Evolutionary conservation across 1,140 invertebrate genomes (phyloP), one percentile per base, ranked within the genome.

Genomic region (Heliconius hewitsoni): DNA sequence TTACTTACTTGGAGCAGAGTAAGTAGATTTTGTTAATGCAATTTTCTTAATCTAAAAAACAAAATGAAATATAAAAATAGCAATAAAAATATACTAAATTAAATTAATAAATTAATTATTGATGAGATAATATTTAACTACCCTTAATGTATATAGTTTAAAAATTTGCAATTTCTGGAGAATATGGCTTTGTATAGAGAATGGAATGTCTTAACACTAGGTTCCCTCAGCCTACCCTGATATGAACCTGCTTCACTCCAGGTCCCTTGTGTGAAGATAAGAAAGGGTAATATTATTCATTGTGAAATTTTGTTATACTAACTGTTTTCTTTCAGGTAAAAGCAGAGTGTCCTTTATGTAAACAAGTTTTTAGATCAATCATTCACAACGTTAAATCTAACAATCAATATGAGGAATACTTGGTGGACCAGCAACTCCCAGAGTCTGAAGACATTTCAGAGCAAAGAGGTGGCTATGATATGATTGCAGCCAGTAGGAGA

Each of bases 1-100:
- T 95, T 99, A 3, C 92, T 98, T 60, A 97, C 98, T 88, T 99
- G 98, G 98, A 98, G 98, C 52, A 99, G 98, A 95, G 97, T 97
- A 89, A 94, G 94, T 86, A 72, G 13, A 30, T 30, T 66, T 30
- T 34, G 27, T 66, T 66, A 66, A 66, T 30, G 11, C 9, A 16
- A 66, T n/a, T 27, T 66, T 23, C 8, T 13, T 66, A 13, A 11
- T 30, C 3, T 23, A 16, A 30, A 66, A 23, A 30, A 30, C 30
- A 66, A 66, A 66, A 66, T n/a, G 8, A 16, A 30, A 30, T 13
- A n/a, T 30, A 66, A 27, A 66, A 66, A n/a, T 66, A 16, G 18
- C 50, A 52, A 19, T 52, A 19, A 18, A 52, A 18, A 52, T 18
- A 23, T 23, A 23, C 23, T 23, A 23, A 23, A 23, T 23, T 23